These are phyloP conservation scores for Neodiprion lecontei DNA, from an alignment of 1,140 invertebrate species.

Conservation along the genomic window DNA sequence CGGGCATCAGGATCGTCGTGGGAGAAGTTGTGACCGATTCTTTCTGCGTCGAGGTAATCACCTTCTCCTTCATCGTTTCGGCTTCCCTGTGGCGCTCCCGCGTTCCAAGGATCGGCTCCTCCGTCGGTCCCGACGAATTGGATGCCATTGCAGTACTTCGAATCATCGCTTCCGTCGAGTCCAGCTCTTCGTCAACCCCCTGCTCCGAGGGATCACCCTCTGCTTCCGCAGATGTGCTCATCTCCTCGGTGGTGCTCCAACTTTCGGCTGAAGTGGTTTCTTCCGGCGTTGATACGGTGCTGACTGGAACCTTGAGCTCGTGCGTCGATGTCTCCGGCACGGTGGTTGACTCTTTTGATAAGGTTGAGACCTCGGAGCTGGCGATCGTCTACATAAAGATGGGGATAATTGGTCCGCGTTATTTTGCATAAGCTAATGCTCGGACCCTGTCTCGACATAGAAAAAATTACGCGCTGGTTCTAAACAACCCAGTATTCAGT, in stretches of 20 bases:
- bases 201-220: not conserved
- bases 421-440: no score
- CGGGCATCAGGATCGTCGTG: slow-evolving; percentile 45
- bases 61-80: no score
- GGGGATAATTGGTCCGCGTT: not conserved
- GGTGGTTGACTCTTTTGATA: not conserved
- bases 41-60: slow-evolving; percentile 22
- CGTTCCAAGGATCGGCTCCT: slow-evolving; percentile 17
- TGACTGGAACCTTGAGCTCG: not conserved
- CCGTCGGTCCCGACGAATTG: slow-evolving; percentile 21
- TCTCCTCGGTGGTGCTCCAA: no score
- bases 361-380: not conserved
- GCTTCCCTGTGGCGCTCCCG: slow-evolving; percentile 21
- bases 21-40: slow-evolving; percentile 36
- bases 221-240: not conserved
- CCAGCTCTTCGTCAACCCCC: not conserved
- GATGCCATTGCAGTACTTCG: not conserved
- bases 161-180: no score
- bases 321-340: not conserved
- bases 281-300: not conserved
- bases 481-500: no score
- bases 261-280: not conserved
- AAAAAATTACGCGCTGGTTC: no score
- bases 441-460: no score
- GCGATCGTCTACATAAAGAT: not conserved